phyloP scores from a whole-genome alignment of 1,140 invertebrate species.

The Macrocentrus cingulum region DNA sequence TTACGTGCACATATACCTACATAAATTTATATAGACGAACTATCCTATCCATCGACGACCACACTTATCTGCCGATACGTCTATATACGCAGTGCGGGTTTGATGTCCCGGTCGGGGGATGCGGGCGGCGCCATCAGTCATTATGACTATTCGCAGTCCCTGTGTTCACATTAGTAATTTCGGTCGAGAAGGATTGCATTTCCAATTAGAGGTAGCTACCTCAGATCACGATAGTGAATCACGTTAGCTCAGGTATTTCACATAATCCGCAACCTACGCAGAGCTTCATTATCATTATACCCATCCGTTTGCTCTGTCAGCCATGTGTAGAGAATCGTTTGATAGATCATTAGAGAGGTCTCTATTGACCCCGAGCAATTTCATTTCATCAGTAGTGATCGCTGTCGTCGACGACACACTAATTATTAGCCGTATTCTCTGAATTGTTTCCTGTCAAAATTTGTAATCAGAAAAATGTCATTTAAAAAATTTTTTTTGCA shows the following conservation, averaged over 20 bases:
- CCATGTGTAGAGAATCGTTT: too few species aligned
- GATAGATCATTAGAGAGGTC: too few species aligned
- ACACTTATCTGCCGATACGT: conserved; percentile 1
- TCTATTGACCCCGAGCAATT: too few species aligned
- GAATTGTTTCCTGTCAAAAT: too few species aligned
- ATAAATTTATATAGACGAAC: too few species aligned
- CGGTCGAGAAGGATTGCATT: conserved; percentile 18
- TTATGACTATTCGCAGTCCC: conserved; percentile 21
- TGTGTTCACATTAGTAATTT: conserved; percentile 11
- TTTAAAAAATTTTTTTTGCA: too few species aligned
- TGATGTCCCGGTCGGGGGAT: conserved; percentile 10
- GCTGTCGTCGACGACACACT: too few species aligned
- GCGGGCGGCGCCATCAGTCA: conserved; percentile 26
- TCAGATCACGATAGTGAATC: conserved; percentile 1
- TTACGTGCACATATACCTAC: too few species aligned
- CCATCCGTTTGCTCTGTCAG: neutral
- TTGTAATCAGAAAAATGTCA: too few species aligned
- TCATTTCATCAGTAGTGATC: too few species aligned
- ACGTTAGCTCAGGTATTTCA: conserved; percentile 2
- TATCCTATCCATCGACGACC: too few species aligned
- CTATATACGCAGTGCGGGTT: conserved; percentile 19
- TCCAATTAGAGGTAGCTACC: conserved; percentile 26
- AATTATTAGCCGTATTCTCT: too few species aligned
- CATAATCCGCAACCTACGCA: conserved; percentile 11
- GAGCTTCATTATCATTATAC: conserved; percentile 4